Conservation (phyloP, 2,113 vertebrate species). For the Misgurnus mizolepis region DNA sequence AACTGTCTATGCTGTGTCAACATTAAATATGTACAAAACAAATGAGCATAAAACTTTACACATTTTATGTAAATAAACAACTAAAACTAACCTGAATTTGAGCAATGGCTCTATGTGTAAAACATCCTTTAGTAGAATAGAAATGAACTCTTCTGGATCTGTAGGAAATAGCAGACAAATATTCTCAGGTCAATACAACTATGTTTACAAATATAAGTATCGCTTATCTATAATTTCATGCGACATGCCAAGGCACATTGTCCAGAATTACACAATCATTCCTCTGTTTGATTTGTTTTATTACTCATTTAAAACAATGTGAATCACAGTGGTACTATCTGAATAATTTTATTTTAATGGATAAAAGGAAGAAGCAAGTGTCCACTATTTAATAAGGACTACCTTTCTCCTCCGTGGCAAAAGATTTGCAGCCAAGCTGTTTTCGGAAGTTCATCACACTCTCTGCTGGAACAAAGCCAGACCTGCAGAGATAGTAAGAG, state of each 20-base stretch:
- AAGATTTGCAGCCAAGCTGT: conserved; percentile 77
- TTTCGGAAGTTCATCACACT: conserved; percentile 78
- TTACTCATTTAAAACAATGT: no score
- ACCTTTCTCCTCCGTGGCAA: conserved; percentile 80
- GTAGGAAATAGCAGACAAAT: conserved; percentile 2
- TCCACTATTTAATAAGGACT: background rate
- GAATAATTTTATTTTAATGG: no score
- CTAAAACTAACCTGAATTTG: conserved; percentile 70
- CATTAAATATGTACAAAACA: no score
- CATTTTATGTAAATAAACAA: background rate
- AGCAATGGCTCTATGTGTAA: conserved; percentile 74
- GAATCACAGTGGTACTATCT: no score
- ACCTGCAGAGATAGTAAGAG: conserved; percentile 59
- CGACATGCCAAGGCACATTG: no score
- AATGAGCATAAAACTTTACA: background rate
- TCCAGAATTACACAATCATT: no score
- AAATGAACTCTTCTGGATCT: conserved; percentile 82
- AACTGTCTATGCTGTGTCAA: background rate
- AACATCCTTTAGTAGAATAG: conserved; percentile 73
- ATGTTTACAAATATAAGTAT: no score
- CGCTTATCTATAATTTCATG: no score
- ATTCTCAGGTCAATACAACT: background rate
- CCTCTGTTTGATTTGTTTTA: no score
- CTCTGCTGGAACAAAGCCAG: conserved; percentile 77
- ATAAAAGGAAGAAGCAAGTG: background rate